Evolutionary conservation across 2,113 vertebrate species (phyloP).

Genomic region (Chlorodrepanis virens): DNA sequence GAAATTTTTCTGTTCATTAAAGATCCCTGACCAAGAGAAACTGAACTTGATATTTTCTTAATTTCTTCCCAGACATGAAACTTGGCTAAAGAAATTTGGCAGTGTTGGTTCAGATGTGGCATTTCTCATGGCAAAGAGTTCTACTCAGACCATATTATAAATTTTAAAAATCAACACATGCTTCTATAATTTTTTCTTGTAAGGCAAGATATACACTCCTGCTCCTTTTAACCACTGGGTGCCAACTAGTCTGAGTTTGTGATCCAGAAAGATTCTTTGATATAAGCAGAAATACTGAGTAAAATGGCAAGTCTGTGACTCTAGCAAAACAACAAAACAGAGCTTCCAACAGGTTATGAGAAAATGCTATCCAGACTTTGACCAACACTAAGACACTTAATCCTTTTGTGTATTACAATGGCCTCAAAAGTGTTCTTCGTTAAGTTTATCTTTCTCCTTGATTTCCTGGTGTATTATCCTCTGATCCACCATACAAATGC

Average conservation of each 20-base stretch:
- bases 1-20: not conserved
- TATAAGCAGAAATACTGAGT: not conserved
- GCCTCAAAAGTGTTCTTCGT: not conserved
- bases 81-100: not conserved
- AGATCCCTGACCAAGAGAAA: not conserved
- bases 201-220: not conserved
- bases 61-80: not conserved
- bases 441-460: constrained; percentile 5
- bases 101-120: not conserved
- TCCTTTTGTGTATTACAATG: not conserved
- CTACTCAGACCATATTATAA: not conserved
- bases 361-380: not conserved
- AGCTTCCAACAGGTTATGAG: constrained; percentile 40
- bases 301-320: not conserved
- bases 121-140: not conserved
- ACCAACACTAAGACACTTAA: not conserved
- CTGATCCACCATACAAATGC: not conserved
- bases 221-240: not conserved
- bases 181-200: not conserved
- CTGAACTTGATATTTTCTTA: not conserved
- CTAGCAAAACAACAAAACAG: not conserved
- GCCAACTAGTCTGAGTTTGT: constrained; percentile 4
- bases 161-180: not conserved
- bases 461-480: not conserved
- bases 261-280: not conserved